Conservation (phyloP, 2,888 invertebrate species). For the Microctonus hyperodae region DNA sequence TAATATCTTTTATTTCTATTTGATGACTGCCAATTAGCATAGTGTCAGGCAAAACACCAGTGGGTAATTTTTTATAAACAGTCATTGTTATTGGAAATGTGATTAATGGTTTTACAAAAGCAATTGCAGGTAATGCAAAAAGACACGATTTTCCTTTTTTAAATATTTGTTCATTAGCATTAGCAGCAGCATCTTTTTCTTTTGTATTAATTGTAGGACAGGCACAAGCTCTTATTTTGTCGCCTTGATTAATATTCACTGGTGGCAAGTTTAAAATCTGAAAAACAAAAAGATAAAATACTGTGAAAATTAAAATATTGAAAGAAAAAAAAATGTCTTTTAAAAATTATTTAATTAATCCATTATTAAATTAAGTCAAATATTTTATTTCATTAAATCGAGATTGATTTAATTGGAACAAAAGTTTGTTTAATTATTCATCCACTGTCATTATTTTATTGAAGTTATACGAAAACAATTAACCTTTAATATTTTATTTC, state of each 20-base stretch:
- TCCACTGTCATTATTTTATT: no score
- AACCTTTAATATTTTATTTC: no score
- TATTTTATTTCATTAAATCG: no score
- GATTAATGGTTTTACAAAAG: conserved; percentile 66
- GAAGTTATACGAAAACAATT: no score
- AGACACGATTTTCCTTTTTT: conserved; percentile 74
- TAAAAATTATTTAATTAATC: no score
- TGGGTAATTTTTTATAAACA: conserved; percentile 70
- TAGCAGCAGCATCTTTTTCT: not conserved
- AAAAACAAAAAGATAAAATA: not conserved
- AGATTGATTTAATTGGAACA: no score
- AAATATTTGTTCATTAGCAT: conserved; percentile 64
- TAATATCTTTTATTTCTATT: conserved; percentile 70
- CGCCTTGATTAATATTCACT: conserved; percentile 71
- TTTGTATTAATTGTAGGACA: conserved; percentile 48
- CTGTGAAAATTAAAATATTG: no score
- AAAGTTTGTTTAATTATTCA: no score
- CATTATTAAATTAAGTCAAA: no score
- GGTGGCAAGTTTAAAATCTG: conserved; percentile 68
- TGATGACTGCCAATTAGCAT: conserved; percentile 68
- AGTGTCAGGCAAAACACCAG: conserved; percentile 71
- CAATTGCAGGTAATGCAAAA: conserved; percentile 69
- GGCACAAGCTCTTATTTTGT: conserved; percentile 61
- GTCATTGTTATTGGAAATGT: conserved; percentile 68
- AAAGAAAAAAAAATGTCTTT: no score